phyloP scores from a whole-genome alignment of 2,888 invertebrate genomes.

The Clunio marinus region DNA sequence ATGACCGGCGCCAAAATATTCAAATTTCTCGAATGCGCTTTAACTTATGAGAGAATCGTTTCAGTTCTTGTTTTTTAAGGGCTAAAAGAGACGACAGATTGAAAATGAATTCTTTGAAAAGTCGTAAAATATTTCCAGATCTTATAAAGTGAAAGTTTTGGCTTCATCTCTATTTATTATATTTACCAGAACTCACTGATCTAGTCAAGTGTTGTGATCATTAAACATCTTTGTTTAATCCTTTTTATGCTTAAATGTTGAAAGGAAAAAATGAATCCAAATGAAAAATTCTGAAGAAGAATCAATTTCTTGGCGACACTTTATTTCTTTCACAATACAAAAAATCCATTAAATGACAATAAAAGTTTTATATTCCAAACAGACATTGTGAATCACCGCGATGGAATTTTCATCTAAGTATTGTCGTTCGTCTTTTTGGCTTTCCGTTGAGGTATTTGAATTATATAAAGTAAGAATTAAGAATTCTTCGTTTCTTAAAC shows the following conservation, averaged over 20 bases:
- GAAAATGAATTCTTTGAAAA: neutral
- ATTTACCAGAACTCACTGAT: neutral
- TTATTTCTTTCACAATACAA: conserved; percentile 17
- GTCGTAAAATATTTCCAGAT: neutral
- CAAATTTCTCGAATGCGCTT: no score
- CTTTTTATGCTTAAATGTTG: neutral
- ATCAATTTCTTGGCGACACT: conserved; percentile 26
- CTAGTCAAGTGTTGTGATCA: neutral
- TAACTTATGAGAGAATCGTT: no score
- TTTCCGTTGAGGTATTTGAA: conserved; percentile 3
- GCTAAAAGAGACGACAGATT: neutral
- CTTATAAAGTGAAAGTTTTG: neutral
- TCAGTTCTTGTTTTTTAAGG: neutral
- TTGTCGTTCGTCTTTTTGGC: neutral
- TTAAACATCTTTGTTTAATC: neutral
- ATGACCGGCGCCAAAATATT: conserved; percentile 32
- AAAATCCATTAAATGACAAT: conserved; percentile 31
- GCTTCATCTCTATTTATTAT: no score
- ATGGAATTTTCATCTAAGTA: conserved; percentile 29
- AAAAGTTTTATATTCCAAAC: neutral
- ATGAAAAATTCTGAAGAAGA: neutral
- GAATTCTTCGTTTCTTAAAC: no score
- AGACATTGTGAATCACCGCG: conserved; percentile 24
- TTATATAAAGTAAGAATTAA: no score
- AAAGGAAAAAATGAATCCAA: neutral